Evolutionary conservation across 2,113 vertebrate species (phyloP), one percentile per base, ranked within the genome.

Genomic region (Gymnobelideus leadbeateri): DNA sequence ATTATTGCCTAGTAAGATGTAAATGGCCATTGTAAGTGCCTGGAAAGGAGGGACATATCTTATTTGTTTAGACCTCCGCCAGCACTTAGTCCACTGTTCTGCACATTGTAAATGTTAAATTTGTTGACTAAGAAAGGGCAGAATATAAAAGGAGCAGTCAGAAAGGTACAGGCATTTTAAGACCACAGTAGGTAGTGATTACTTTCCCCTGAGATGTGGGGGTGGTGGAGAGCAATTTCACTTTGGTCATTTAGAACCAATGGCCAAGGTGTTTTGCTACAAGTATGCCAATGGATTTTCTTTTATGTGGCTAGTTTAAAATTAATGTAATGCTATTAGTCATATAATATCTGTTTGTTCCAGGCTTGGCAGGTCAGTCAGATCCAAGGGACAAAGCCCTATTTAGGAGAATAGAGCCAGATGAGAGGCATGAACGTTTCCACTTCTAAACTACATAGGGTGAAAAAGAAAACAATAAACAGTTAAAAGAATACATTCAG

Each of bases 311-410:
- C 28, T 84, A 43, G n/a, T 43, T 84, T 84, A 84, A 84, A 84
- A 84, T 84, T 84, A 43, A 84, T 84, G 68, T 43, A 84, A 84
- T 43, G 68, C 68, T 46, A 16, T 43, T 68, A 51, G 28, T 91
- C 90, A 92, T 91, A 51, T 93, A 28, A 43, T 91, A 49, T 93
- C 53, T 51, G 7, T 50, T n/a, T 91, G 54, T 90, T 93, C 46
- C 91, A 46, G 51, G 26, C 50, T 51, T 92, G 92, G 37, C 89
- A 8, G 3, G 16, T 24, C 11, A 47, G 84, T 57, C 21, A 24
- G 46, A 24, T 91, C 55, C 0, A 0, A 37, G 52, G 23, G 92
- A 52, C 10, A 90, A 57, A 61, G 55, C 28, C 37, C 53, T 26
- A 14, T n/a, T n/a, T 12, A 54, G 5, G 24, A 84, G 16, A 84